phyloP scores from a whole-genome alignment of 2,888 invertebrate species.

The Isotomurus palustris region DNA sequence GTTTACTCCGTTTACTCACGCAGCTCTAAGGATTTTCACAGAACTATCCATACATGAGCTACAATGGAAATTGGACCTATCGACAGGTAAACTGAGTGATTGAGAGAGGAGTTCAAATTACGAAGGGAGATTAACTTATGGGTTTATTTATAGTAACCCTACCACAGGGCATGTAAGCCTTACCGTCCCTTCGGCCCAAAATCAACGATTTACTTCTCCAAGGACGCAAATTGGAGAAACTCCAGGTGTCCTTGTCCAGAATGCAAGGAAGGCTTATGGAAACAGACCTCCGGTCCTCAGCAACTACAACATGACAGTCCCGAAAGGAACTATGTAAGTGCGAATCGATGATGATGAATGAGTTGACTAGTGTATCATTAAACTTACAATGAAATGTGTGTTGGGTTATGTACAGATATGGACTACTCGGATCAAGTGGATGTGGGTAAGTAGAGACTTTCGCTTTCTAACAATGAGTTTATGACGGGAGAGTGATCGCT shows the following conservation, averaged over 20 bases:
- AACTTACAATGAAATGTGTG: background rate
- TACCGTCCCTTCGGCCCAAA: background rate
- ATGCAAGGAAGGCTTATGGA: conserved; percentile 84
- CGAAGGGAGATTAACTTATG: background rate
- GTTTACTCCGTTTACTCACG: too few relatives aligned
- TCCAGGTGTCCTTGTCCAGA: conserved; percentile 72
- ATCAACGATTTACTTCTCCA: background rate
- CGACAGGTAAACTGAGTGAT: background rate
- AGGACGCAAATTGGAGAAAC: background rate
- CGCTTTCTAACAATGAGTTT: background rate
- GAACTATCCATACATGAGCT: too few relatives aligned
- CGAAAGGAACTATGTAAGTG: conserved; percentile 88
- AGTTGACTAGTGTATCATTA: background rate
- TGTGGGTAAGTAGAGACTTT: conserved; percentile 66
- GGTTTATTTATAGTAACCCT: background rate
- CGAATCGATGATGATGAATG: background rate
- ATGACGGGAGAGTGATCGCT: background rate
- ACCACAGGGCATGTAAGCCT: background rate
- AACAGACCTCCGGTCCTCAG: conserved; percentile 79
- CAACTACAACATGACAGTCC: conserved; percentile 86
- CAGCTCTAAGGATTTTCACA: too few relatives aligned
- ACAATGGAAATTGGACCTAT: conserved; percentile 1
- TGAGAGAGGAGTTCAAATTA: background rate
- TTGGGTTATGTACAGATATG: conserved; percentile 63
- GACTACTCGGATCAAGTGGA: conserved; percentile 86